These are phyloP conservation scores for Tautogolabrus adspersus DNA, from an alignment of 2,113 vertebrate genomes.

Conservation along the genomic window DNA sequence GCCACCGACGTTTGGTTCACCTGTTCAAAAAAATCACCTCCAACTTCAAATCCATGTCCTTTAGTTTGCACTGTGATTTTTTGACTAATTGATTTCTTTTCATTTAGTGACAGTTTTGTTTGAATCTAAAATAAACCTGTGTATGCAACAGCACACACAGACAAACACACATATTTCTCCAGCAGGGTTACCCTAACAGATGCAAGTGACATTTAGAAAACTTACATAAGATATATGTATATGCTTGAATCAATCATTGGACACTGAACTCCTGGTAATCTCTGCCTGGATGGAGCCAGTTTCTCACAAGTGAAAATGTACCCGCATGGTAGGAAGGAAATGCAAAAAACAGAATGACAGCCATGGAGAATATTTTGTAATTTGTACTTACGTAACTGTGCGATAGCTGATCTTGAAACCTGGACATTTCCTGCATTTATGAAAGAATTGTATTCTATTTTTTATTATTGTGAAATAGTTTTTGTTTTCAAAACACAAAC, in stretches of 20 bases:
- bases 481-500: too few species aligned
- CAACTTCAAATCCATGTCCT: too few species aligned
- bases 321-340: not conserved
- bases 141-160: not conserved
- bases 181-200: too few species aligned
- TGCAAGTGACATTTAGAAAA: too few species aligned
- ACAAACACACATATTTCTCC: too few species aligned
- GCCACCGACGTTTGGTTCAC: slow-evolving; percentile 5
- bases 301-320: not conserved
- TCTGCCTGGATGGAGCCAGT: not conserved
- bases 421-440: too few species aligned
- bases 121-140: not conserved
- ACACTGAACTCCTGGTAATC: not conserved
- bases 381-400: not conserved
- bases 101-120: not conserved
- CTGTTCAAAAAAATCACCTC: not conserved
- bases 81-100: not conserved
- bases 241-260: not conserved
- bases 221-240: not conserved
- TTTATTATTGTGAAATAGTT: too few species aligned
- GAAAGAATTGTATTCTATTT: too few species aligned
- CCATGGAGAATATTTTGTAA: not conserved
- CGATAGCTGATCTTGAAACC: not conserved
- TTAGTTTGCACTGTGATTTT: too few species aligned
- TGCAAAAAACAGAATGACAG: not conserved